phyloP scores from a whole-genome alignment of 2,113 vertebrate genomes.

The Psilopogon haemacephalus region DNA sequence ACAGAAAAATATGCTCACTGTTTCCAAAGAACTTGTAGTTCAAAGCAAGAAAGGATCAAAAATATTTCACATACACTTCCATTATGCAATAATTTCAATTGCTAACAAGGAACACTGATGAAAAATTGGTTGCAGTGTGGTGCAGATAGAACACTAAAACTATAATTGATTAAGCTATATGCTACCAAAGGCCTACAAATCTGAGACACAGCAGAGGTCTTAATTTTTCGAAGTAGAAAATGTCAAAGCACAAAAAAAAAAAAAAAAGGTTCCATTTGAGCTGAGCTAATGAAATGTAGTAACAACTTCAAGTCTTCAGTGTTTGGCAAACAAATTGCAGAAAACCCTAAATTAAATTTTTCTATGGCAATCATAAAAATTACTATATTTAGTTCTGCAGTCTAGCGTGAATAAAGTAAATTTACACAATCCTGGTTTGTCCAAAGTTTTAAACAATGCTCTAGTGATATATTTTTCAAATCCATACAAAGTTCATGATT shows the following conservation, averaged over 20 bases:
- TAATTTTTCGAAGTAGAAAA: not conserved
- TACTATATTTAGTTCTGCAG: constrained; percentile 30
- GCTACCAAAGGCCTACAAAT: not conserved
- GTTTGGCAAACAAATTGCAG: not conserved
- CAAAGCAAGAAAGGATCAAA: not conserved
- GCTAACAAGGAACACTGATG: not conserved
- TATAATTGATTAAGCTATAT: not conserved
- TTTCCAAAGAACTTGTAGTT: not conserved
- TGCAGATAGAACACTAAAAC: not conserved
- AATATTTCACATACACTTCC: not conserved
- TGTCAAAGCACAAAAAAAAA: not conserved
- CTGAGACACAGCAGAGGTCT: not conserved
- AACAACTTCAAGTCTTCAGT: not conserved
- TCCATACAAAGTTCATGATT: constrained; percentile 13
- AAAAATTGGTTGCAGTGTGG: not conserved
- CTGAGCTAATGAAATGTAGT: not conserved
- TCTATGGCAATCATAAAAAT: constrained; percentile 20
- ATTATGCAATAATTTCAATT: not conserved
- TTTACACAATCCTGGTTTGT: constrained; percentile 39
- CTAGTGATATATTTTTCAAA: constrained; percentile 33
- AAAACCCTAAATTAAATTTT: constrained; percentile 41
- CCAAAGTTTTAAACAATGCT: constrained; percentile 54
- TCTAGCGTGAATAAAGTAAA: constrained; percentile 25
- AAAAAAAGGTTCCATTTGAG: not conserved
- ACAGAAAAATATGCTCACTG: not conserved